phyloP scores from a whole-genome alignment of 2,113 vertebrate genomes.

The Chlorodrepanis virens region DNA sequence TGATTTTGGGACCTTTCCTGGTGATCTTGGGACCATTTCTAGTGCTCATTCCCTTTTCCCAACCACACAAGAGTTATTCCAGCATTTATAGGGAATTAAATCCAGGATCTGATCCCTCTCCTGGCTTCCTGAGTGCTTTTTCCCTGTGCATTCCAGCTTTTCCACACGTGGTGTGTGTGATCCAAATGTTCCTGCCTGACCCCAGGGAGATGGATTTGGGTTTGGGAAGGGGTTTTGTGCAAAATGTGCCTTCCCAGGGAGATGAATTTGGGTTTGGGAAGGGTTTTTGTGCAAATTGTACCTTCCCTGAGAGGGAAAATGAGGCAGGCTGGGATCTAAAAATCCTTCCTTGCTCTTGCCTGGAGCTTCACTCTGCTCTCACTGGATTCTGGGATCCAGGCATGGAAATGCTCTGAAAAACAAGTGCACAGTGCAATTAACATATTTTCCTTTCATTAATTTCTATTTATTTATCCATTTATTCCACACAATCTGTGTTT shows the following conservation, averaged over 20 bases:
- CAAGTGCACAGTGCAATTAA: neutral
- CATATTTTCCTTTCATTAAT: neutral
- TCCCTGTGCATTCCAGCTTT: accelerated
- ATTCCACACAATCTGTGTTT: neutral
- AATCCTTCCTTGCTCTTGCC: neutral
- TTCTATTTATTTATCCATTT: neutral
- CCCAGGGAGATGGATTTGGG: neutral
- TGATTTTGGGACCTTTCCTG: neutral
- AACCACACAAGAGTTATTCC: accelerated
- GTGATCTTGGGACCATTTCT: neutral
- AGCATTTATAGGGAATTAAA: neutral
- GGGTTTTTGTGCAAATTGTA: neutral
- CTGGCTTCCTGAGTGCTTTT: neutral
- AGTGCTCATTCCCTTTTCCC: neutral
- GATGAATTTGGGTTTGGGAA: neutral
- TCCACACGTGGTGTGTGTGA: neutral
- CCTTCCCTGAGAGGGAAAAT: neutral
- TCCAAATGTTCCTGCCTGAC: neutral
- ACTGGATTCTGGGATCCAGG: neutral
- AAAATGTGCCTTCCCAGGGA: neutral
- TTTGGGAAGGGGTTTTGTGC: neutral
- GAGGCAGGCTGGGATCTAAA: neutral
- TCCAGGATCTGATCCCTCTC: accelerated
- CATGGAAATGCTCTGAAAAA: neutral
- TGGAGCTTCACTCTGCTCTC: neutral